Percentiles rank a stretch among this genome's conserved stretches.
These are phyloP conservation scores for Actenoides lindsayi DNA, from an alignment of 2,113 vertebrate species.

Conservation along the genomic window DNA sequence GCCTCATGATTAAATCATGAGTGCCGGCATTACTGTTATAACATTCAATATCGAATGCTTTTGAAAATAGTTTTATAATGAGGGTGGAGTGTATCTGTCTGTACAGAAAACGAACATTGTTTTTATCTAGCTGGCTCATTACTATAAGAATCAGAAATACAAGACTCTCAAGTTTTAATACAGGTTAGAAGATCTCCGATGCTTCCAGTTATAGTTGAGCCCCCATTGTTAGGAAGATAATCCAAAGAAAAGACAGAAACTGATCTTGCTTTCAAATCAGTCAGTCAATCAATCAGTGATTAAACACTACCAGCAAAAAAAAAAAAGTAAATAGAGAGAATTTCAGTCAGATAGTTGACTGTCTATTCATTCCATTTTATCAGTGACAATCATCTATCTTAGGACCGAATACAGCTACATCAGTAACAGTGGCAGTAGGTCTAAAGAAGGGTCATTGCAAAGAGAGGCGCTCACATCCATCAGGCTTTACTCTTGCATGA, in stretches of 20 bases:
- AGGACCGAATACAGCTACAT: not conserved
- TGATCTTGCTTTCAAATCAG: slow-evolving; percentile 27
- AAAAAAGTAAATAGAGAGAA: not conserved
- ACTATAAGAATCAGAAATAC: slow-evolving; percentile 53
- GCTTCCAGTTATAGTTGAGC: not conserved
- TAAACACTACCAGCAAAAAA: not conserved
- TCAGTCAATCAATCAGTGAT: slow-evolving; percentile 44
- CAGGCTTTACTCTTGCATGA: slow-evolving; percentile 11
- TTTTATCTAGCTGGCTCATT: slow-evolving; percentile 69
- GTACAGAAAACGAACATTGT: slow-evolving; percentile 68
- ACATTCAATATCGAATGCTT: slow-evolving; percentile 74
- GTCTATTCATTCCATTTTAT: slow-evolving; percentile 49
- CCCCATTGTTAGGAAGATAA: not conserved
- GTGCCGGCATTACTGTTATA: slow-evolving; percentile 74
- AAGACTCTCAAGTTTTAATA: slow-evolving; percentile 55
- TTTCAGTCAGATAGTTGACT: slow-evolving; percentile 33
- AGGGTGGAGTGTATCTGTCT: slow-evolving; percentile 65
- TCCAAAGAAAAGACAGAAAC: slow-evolving; percentile 39
- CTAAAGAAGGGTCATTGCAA: slow-evolving; percentile 38
- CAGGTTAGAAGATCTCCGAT: slow-evolving; percentile 41
- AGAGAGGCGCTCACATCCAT: not conserved
- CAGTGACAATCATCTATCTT: slow-evolving; percentile 25
- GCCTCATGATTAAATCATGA: slow-evolving; percentile 85
- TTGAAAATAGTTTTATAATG: slow-evolving; percentile 79
- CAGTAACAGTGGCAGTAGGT: not conserved